phyloP scores from a whole-genome alignment of 1,140 invertebrate species.

The Anagrus nilaparvatae region DNA sequence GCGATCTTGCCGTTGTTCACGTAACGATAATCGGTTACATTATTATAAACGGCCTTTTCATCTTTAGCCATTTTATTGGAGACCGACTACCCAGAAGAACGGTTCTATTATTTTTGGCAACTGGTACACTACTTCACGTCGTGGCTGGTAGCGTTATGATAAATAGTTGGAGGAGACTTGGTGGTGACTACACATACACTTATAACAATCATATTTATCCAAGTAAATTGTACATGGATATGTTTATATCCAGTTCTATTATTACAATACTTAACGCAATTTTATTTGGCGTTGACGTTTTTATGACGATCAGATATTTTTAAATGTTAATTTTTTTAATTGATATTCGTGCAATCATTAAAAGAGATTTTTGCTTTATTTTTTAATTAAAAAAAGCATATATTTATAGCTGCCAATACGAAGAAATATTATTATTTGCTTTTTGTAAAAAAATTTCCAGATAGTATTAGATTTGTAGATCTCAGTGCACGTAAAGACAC shows the following conservation, averaged over 20 bases:
- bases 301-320: conserved; percentile 39
- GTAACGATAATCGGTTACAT: conserved; percentile 48
- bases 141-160: conserved; percentile 52
- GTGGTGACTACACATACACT: conserved; percentile 30
- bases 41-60: conserved; percentile 51
- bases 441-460: too few species aligned
- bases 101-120: conserved; percentile 49
- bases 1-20: conserved; percentile 48
- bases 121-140: conserved; percentile 51
- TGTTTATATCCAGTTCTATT: conserved; percentile 47
- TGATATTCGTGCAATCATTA: too few species aligned
- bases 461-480: too few species aligned
- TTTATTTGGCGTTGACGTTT: conserved; percentile 44
- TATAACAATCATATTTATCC: conserved; percentile 43
- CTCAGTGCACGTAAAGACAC: too few species aligned
- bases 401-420: too few species aligned
- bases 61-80: conserved; percentile 48
- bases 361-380: too few species aligned
- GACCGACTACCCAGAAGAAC: conserved; percentile 57
- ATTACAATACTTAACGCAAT: conserved; percentile 44
- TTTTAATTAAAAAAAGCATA: too few species aligned
- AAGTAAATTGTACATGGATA: conserved; percentile 48
- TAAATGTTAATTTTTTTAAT: too few species aligned
- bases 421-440: too few species aligned
- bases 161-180: conserved; percentile 44